These are phyloP conservation scores for Poecilia gillii DNA, from an alignment of 2,797 vertebrate species.

Conservation along the genomic window DNA sequence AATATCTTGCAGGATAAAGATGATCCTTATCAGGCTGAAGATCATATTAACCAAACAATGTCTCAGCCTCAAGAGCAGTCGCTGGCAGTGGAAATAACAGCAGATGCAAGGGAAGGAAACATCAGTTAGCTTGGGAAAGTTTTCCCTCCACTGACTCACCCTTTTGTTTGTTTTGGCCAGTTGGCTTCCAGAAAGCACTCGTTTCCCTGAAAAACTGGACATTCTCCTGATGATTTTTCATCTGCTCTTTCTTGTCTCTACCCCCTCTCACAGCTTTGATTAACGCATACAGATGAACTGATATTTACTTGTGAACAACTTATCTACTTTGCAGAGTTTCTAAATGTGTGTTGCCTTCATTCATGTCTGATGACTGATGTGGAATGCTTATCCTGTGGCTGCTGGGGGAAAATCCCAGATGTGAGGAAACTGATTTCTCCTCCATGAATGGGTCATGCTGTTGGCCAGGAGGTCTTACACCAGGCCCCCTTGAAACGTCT, in stretches of 20 bases:
- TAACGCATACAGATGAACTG: slow-evolving; percentile 44
- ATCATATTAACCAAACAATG: slow-evolving; percentile 56
- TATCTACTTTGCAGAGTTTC: slow-evolving; percentile 37
- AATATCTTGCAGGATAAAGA: slow-evolving; percentile 25
- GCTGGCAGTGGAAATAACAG: slow-evolving; percentile 63
- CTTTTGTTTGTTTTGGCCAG: slow-evolving; percentile 72
- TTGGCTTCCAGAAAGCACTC: slow-evolving; percentile 32
- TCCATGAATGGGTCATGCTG: slow-evolving; percentile 65
- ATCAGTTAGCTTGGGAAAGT: slow-evolving; percentile 72
- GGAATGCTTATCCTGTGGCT: slow-evolving; percentile 64
- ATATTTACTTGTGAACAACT: slow-evolving; percentile 42
- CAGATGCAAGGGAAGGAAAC: slow-evolving; percentile 72
- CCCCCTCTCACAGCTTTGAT: slow-evolving; percentile 12
- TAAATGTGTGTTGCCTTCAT: slow-evolving; percentile 30
- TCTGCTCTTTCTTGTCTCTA: slow-evolving; percentile 3
- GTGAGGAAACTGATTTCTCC: slow-evolving; percentile 70
- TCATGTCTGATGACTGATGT: slow-evolving; percentile 61
- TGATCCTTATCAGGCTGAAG: slow-evolving; percentile 34
- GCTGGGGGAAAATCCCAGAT: slow-evolving; percentile 80
- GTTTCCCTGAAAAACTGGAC: slow-evolving; percentile 37
- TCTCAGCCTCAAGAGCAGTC: slow-evolving; percentile 41
- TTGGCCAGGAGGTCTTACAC: slow-evolving; percentile 73
- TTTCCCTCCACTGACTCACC: slow-evolving; percentile 60
- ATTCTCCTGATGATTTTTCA: slow-evolving; percentile 23
- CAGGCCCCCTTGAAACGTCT: slow-evolving; percentile 69